A percentile compares a stretch with the other conserved stretches of the same genome.
phyloP scores from a whole-genome alignment of 2,113 vertebrate species.

The Pelodiscus sinensis region DNA sequence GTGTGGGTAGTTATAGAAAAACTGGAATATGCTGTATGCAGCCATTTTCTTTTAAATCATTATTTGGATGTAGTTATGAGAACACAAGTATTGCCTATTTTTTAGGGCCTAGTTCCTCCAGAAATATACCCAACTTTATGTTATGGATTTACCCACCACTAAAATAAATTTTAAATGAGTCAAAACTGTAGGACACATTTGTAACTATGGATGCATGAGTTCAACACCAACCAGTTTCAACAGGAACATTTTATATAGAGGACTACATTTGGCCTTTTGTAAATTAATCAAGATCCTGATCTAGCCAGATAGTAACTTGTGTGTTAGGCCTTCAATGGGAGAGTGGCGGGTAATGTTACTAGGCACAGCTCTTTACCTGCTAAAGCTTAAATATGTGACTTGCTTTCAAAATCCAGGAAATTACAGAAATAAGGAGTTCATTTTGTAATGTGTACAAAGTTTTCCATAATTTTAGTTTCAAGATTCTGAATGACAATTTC shows the following conservation, averaged over 20 bases:
- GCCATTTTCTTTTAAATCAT: constrained; percentile 8
- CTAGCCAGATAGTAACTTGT: not conserved
- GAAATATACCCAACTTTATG: not conserved
- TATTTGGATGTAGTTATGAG: not conserved
- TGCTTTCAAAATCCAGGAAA: not conserved
- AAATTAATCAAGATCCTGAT: not conserved
- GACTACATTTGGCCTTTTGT: not conserved
- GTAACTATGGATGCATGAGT: accelerated
- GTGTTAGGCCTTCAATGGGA: not conserved
- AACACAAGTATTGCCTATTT: not conserved
- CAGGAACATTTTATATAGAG: accelerated
- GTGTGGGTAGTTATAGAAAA: not conserved
- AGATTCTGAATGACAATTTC: constrained; percentile 8
- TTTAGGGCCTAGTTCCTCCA: not conserved
- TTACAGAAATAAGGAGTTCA: accelerated
- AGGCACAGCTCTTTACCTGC: not conserved
- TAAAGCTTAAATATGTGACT: not conserved
- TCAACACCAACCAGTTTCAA: not conserved
- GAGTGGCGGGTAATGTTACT: not conserved
- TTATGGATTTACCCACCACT: not conserved
- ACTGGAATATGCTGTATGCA: not conserved
- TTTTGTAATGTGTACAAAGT: not conserved
- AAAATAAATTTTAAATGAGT: not conserved
- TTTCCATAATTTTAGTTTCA: not conserved
- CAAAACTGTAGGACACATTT: not conserved